A percentile compares a stretch with the other conserved stretches of the same genome.
phyloP scores from a whole-genome alignment of 2,797 vertebrate species.

The Eulemur mongoz region DNA sequence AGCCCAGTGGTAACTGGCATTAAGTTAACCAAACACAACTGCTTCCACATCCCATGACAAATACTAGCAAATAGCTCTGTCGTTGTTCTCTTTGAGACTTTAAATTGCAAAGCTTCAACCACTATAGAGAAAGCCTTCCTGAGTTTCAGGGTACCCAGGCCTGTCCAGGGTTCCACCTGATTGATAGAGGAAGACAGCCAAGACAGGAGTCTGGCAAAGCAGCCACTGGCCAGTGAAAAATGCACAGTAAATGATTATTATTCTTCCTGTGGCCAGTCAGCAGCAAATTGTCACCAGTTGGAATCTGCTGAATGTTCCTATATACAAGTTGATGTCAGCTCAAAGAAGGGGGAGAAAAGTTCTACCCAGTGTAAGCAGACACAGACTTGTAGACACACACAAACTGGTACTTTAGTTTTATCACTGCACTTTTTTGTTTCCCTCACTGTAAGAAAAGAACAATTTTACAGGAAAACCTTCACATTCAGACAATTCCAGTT shows the following conservation, averaged over 20 bases:
- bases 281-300: conserved; percentile 40
- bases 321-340: conserved; percentile 33
- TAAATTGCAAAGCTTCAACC: conserved; percentile 14
- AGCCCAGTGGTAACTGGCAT: conserved; percentile 28
- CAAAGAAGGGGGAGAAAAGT: neutral
- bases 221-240: conserved; percentile 40
- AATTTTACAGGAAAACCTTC: neutral
- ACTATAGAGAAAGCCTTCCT: conserved; percentile 35
- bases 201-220: neutral
- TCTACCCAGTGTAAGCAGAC: neutral
- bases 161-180: conserved; percentile 53
- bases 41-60: conserved; percentile 6
- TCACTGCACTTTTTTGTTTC: neutral
- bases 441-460: neutral
- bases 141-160: conserved; percentile 10
- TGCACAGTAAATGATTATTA: neutral
- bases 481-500: neutral
- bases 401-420: neutral
- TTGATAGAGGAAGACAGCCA: conserved; percentile 1
- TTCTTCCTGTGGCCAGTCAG: conserved; percentile 48
- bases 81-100: conserved; percentile 47
- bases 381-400: neutral
- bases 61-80: conserved; percentile 56
- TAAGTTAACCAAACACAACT: conserved; percentile 40
- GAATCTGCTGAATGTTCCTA: conserved; percentile 49